Base-by-base conservation (phyloP, 2,888 invertebrate genomes). In the Corythucha ciliata region DNA sequence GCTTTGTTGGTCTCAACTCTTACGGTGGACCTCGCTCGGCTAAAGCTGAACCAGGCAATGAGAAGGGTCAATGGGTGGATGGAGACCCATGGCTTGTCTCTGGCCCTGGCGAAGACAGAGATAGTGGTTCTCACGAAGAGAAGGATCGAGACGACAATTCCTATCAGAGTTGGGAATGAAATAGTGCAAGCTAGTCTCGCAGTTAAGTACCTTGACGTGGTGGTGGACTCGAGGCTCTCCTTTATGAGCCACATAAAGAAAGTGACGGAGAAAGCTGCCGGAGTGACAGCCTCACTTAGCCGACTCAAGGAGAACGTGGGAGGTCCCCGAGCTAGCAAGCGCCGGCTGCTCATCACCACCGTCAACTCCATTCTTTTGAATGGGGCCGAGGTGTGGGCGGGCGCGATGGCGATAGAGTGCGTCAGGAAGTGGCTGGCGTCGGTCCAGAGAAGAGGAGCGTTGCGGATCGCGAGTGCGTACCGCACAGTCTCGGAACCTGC, bases 401-500 rank as follows among this genome's bases (percentile, higher is more conserved):
- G 48, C 2, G 48, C 49, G 1, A 27, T 61, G 1, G 8, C 49
- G 24, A 47, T 12, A 2, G 45, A 56, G 16, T 56, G 46, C 14
- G 54, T 57, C 26, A 32, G 60, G 8, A 55, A 55, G 25, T 25
- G 40, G 21, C 56, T 62, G 27, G 50, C 55, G 0, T 20, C 40
- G 20, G 50, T 53, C 18, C 60, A 62, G 27, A 36, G 62, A 18
- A 51, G 56, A 24, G 40, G 53, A 25, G 60, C 60, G 2, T 45
- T 61, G 8, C 45, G 59, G 22, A 50, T 59, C 12, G 49, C 58
- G 4, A 56, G 57, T 24, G 55, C 58, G 1, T 62, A 61, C 33
- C 50, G 58, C 7, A 62, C 61, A 1, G 60, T 63, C 2, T 62
- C 62, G 7, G 59, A 59, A 14, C 46, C 55, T 1, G 60, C 61